phyloP scores from a whole-genome alignment of 2,113 vertebrate species.

The Ailurus styani region DNA sequence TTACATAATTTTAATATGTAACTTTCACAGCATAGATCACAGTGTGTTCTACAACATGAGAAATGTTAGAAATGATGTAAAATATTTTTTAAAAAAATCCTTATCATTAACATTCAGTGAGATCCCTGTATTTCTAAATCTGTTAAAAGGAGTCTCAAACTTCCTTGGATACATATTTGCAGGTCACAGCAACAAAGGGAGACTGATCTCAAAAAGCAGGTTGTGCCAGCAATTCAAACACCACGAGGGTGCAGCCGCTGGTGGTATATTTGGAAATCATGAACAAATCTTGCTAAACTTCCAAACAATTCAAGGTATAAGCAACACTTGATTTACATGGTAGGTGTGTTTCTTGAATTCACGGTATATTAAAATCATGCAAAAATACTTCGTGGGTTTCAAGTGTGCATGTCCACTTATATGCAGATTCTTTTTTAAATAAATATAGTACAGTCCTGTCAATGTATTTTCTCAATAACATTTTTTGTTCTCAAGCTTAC shows the following conservation, averaged over 20 bases:
- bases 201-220: neutral
- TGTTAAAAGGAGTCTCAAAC: neutral
- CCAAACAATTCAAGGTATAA: neutral
- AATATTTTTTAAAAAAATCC: neutral
- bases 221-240: neutral
- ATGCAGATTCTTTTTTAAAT: neutral
- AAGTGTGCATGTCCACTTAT: neutral
- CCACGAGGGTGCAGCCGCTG: neutral
- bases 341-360: neutral
- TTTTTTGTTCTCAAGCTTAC: neutral
- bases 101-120: constrained; percentile 2
- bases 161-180: neutral
- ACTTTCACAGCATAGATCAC: neutral
- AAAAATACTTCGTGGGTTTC: neutral
- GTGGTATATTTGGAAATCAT: neutral
- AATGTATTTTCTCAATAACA: neutral
- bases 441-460: neutral
- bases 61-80: neutral
- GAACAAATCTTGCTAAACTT: neutral
- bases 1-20: neutral
- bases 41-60: neutral
- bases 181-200: neutral
- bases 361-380: neutral
- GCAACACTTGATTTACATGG: neutral
- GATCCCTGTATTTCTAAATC: neutral